Evolutionary conservation across 2,797 vertebrate genomes (phyloP), one percentile per base, ranked within the genome.

Genomic region (Xyrichtys novacula): DNA sequence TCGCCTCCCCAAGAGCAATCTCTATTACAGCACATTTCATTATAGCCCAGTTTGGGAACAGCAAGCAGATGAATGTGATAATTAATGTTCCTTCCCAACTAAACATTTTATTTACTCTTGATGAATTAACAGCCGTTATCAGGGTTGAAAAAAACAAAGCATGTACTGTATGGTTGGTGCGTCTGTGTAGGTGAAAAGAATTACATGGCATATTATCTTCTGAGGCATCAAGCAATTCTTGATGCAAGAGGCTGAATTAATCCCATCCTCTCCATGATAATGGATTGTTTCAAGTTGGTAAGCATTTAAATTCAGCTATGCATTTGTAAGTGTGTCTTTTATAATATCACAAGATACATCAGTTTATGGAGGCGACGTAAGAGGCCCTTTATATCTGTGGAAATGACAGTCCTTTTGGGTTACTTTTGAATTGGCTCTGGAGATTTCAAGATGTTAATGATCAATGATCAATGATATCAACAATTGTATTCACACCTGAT

Each of bases 31-130:
- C 90, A 73, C 94, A 81, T 96, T 96, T 96, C 95, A 96, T 97
- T 96, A 95, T 92, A 94, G 92, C 93, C 94, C 90, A 84, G 89
- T 94, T 94, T 87, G 92, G 93, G 95, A 95, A 93, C 95, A 91
- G 85, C 92, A 84, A 72, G 88, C 90, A 92, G 94, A 96, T 92
- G 95, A 95, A 96, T 84, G 93, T 91, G 74, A 93, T 96, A 96
- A 98, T 98, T 96, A 96, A 97, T 95, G 94, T 94, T 94, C 94
- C 93, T 91, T 91, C 88, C 85, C 85, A 86, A 71, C 94, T 92
- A 95, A 96, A 96, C 94, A 94, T 96, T 96, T 94, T 95, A 96
- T 96, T 97, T 96, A 95, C 94, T 95, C 92, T 91, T 95, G 92
- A 91, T 92, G 85, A 94, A 93, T 95, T 91, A 92, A 93, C 88